Conservation (phyloP, 2,888 invertebrate species). For the Eucera pruinosa region DNA sequence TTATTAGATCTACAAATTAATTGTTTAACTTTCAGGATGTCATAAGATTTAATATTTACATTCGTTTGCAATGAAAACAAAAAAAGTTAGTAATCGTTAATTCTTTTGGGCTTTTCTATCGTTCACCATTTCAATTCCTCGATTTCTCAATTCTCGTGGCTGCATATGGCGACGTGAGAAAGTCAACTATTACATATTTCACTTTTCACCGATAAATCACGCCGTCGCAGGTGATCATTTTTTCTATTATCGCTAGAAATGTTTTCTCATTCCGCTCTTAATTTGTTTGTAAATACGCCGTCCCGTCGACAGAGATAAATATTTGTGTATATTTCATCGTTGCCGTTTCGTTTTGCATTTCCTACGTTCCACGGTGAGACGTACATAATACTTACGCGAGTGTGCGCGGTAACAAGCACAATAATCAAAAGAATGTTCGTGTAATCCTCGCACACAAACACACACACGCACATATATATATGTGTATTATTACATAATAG, state of each 20-base stretch:
- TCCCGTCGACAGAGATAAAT: slow-evolving; percentile 16
- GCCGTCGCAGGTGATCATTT: neutral
- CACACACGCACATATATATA: no score
- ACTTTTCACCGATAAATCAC: slow-evolving; percentile 8
- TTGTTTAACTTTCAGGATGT: no score
- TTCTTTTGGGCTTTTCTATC: no score
- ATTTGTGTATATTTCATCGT: slow-evolving; percentile 17
- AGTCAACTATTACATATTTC: neutral
- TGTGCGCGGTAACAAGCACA: neutral
- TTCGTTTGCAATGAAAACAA: no score
- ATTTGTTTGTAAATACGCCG: slow-evolving; percentile 25
- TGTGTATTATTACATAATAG: slow-evolving; percentile 36
- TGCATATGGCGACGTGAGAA: no score
- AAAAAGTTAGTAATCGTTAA: no score
- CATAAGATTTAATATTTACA: no score
- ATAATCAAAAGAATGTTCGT: slow-evolving; percentile 2
- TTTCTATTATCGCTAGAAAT: neutral
- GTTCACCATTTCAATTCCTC: no score
- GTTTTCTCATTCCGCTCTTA: slow-evolving; percentile 13
- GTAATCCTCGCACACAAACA: no score
- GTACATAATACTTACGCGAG: no score
- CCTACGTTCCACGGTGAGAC: slow-evolving; percentile 25
- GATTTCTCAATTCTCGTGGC: no score
- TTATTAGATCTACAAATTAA: no score
- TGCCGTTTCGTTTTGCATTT: slow-evolving; percentile 22